phyloP scores from a whole-genome alignment of 2,888 invertebrate species.

The Orthosia gothica region DNA sequence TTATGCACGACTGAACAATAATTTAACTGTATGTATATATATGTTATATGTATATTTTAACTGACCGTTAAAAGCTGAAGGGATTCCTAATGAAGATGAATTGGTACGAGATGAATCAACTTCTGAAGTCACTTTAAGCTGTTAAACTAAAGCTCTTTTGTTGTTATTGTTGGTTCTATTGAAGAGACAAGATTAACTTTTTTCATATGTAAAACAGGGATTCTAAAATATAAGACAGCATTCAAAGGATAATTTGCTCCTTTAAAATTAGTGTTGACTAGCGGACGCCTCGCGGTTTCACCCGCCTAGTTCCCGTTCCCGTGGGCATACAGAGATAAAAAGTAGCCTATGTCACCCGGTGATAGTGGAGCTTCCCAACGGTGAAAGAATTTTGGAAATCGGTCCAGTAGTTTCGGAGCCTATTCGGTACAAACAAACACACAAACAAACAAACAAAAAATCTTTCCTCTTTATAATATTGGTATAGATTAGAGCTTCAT shows the following conservation, averaged over 20 bases:
- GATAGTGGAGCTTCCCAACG: no score
- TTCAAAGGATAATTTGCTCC: background rate
- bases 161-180: background rate
- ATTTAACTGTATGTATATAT: slow-evolving; percentile 13
- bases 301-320: no score
- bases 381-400: no score
- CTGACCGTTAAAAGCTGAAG: background rate
- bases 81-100: slow-evolving; percentile 3
- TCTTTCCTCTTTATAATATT: no score
- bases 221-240: background rate
- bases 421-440: no score
- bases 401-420: no score
- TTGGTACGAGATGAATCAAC: background rate
- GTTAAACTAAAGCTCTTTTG: background rate
- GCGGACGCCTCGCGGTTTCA: no score
- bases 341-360: no score
- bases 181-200: background rate
- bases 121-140: background rate
- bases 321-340: no score
- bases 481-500: background rate
- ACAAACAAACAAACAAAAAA: no score
- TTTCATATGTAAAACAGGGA: slow-evolving; percentile 7
- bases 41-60: slow-evolving; percentile 7
- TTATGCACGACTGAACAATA: slow-evolving; percentile 14
- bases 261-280: no score